A percentile compares a stretch with the other conserved stretches of the same genome.
phyloP scores from a whole-genome alignment of 2,113 vertebrate genomes.

The Microtus oregoni region DNA sequence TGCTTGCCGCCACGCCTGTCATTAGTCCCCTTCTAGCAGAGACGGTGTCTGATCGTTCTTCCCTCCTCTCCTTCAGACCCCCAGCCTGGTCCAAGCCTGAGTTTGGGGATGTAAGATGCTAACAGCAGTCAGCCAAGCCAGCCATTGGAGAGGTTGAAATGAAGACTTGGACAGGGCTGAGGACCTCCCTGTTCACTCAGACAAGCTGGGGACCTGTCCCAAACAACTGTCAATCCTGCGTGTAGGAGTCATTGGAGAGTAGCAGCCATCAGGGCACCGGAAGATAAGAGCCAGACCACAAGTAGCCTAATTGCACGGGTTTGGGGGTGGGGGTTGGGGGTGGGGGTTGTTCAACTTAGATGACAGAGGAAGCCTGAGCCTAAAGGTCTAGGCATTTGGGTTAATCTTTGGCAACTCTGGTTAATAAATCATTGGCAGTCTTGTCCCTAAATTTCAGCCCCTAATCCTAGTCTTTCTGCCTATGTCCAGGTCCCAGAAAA shows the following conservation, averaged over 20 bases:
- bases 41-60: too few relatives aligned
- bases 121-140: background rate
- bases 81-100: background rate
- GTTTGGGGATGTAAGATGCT: background rate
- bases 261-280: background rate
- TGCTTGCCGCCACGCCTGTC: background rate
- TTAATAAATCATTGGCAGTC: constrained; percentile 61
- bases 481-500: background rate
- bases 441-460: background rate
- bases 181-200: background rate
- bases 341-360: background rate
- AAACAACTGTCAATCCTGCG: background rate
- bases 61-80: background rate
- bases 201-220: background rate
- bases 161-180: background rate
- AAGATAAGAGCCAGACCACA: constrained; percentile 21
- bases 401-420: constrained; percentile 75
- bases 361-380: background rate
- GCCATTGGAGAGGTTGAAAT: background rate
- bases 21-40: background rate
- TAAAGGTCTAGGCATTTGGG: constrained; percentile 45
- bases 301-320: background rate
- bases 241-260: background rate
- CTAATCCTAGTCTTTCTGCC: background rate
- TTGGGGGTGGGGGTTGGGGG: too few relatives aligned